A percentile compares a stretch with the other conserved stretches of the same genome.
Conservation (phyloP, 2,888 invertebrate species). For the Cenopis cana region DNA sequence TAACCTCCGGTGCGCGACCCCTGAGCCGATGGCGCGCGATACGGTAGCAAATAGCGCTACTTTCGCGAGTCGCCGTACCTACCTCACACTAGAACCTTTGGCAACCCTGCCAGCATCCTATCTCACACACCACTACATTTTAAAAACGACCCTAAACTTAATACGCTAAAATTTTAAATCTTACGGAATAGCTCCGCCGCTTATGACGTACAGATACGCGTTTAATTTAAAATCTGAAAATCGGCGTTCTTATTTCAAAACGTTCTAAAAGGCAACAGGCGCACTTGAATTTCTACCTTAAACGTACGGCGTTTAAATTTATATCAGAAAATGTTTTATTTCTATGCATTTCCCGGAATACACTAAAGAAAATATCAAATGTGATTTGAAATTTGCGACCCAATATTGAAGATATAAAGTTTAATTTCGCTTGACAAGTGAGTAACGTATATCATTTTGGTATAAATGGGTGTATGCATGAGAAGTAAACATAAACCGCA, state of each 20-base stretch:
- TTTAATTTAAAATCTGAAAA: constrained; percentile 69
- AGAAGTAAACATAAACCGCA: constrained; percentile 74
- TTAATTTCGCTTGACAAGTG: constrained; percentile 57
- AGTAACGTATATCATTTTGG: constrained; percentile 61
- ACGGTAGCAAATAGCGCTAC: constrained; percentile 84
- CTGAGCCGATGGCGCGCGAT: constrained; percentile 81
- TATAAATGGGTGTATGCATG: constrained; percentile 72
- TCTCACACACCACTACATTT: constrained; percentile 35
- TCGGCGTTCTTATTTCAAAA: constrained; percentile 58
- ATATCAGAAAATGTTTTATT: constrained; percentile 49
- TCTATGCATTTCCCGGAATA: constrained; percentile 53
- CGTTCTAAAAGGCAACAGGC: constrained; percentile 48
- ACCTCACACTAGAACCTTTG: constrained; percentile 76
- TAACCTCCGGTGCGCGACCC: constrained; percentile 57
- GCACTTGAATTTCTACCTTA: constrained; percentile 53
- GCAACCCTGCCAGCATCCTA: constrained; percentile 53
- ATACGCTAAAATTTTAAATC: constrained; percentile 18
- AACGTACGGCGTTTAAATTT: constrained; percentile 45
- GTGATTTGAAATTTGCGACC: constrained; percentile 57
- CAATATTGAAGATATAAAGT: constrained; percentile 58
- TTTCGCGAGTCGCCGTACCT: constrained; percentile 76
- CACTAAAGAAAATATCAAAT: constrained; percentile 57
- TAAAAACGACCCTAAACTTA: constrained; percentile 53
- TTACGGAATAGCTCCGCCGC: not conserved
- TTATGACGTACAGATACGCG: constrained; percentile 54